Conservation (phyloP, 2,797 vertebrate species). For the Hippopotamyrus pictus region DNA sequence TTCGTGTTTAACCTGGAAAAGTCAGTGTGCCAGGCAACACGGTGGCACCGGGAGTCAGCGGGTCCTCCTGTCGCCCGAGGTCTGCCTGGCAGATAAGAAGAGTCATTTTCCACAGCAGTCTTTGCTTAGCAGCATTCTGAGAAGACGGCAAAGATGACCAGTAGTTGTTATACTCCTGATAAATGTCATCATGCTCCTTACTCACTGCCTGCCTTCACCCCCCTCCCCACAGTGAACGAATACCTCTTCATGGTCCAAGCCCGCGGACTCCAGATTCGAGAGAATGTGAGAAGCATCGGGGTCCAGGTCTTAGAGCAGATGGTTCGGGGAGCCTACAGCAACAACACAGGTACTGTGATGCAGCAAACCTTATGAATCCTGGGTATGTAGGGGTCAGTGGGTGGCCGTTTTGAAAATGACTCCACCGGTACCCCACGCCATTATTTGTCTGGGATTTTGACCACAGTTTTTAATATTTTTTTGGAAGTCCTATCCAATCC, state of each 20-base stretch:
- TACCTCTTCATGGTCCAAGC: conserved; percentile 99
- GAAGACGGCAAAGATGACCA: background rate
- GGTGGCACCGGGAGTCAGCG: background rate
- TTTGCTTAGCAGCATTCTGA: background rate
- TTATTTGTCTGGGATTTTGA: background rate
- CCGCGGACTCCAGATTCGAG: conserved; percentile 83
- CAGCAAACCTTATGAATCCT: background rate
- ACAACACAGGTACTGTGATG: conserved; percentile 75
- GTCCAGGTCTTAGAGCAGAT: conserved; percentile 92
- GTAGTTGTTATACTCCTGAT: background rate
- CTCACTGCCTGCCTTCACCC: background rate
- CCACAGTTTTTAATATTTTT: background rate
- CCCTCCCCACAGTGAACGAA: conserved; percentile 77
- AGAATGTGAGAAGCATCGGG: conserved; percentile 86
- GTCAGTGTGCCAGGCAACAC: background rate
- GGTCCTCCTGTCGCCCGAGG: background rate
- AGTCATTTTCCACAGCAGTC: background rate
- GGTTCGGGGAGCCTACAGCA: conserved; percentile 83
- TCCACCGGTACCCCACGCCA: background rate
- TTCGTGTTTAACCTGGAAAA: background rate
- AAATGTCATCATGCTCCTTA: background rate
- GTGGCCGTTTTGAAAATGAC: background rate
- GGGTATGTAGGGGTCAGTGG: background rate
- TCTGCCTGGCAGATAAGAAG: background rate
- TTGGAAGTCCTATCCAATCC: background rate